Base-by-base conservation (phyloP, 2,888 invertebrate genomes). In the Elegia similella region DNA sequence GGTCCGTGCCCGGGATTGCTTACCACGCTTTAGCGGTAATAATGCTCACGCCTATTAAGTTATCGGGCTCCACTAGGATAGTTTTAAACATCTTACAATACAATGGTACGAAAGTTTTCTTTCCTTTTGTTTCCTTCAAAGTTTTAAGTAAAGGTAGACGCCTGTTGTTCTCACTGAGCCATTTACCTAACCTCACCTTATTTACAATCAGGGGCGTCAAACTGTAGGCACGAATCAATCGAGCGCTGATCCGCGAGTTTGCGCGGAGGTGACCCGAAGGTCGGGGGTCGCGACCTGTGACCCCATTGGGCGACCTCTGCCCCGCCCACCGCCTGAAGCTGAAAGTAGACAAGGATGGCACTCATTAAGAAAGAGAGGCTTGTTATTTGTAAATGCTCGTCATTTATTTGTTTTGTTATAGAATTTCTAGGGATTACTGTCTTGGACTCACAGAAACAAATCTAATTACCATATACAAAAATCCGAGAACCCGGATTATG, bases 271-370 rank as follows among this genome's bases (percentile, higher is more conserved):
- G 52, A 43, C 67, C 64, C 70, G 70, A 75, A 70, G 78, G 78
- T 78, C 82, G 76, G 68, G 82, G 86, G 84, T 88, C 86, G 78
- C 68, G 89, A 90, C 90, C 90, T 85, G 76, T 80, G 90, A 88
- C 88, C 90, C 75, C 78, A 90, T 90, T 90, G 90, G 90, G 76
- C 86, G 88, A 89, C 90, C 90, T 76, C 67, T 78, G 86, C 80
- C 87, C 71, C 90, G 90, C 90, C 90, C 76, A 74, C 78, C 86
- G 82, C 87, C 82, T 50, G 50, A 50, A 50, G 59, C 81, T 82
- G 82, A 81, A 81, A 71, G 61, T 65, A 60, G 67, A 75, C 72
- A 69, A 76, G 73, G 73, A 81, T 62, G 60, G 69, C 38, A 12
- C 16, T 34, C 13, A 50, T 50, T 50, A 50, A 34, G 50, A 50